Evolutionary conservation across 2,797 vertebrate genomes (phyloP), one percentile per base, ranked within the genome.

Genomic region (Hydrocynus forskahlii): DNA sequence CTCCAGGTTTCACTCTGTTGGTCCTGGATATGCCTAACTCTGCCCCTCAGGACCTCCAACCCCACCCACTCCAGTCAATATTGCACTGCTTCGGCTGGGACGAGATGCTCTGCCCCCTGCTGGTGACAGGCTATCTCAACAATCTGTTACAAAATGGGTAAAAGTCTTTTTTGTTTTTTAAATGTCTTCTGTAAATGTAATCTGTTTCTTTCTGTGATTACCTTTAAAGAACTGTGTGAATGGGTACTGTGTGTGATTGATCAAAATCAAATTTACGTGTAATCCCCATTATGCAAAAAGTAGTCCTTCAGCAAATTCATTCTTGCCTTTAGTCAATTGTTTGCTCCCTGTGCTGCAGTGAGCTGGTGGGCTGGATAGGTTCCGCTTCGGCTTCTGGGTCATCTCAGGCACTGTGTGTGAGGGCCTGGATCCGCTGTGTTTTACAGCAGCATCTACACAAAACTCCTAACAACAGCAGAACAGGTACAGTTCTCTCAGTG

Each of bases 51-150:
- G 97, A 98, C 83, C 96, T 99, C 45, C 97, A 99, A 86, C 97
- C 97, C 81, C 95, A 94, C 85, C 97, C 97, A 0, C 90, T 96
- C 84, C 89, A 94, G 79, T 93, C 96, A 84, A 95, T 97, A 89
- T 95, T 99, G 94, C 95, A 97, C 0, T 92, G 94, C 83, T 99
- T 99, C 76, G 97, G 95, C 85, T 99, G 97, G 97, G 97, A 99
- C 85, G 97, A 99, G 87, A 97, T 97, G 95, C 92, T 98, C 82
- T 94, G 95, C 74, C 96, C 97, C 17, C 91, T 96, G 59, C 92
- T 99, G 66, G 96, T 96, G 71, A 96, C 96, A 74, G 95, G 97
- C 89, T 99, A 97, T 80, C 95, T 99, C 83, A 95, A 95, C 84
- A 96, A 98, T 86, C 90, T 98, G 64, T 95, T 99, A 76, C 95